Conservation (phyloP, 2,888 invertebrate species). For the Lasioglossum calceatum region DNA sequence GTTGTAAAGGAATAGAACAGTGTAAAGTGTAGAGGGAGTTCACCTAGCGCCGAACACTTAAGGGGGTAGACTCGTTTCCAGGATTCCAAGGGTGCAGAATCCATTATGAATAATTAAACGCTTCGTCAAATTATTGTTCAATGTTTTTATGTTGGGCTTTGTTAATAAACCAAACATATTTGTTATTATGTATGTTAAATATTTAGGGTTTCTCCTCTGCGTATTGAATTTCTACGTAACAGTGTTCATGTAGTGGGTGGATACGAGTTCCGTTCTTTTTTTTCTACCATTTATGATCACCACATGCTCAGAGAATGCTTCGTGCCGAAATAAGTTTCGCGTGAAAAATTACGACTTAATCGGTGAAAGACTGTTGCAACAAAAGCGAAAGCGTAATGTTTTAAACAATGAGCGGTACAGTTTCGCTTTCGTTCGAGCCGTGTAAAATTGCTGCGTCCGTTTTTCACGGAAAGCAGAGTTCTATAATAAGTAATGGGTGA, state of each 20-base stretch:
- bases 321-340: background rate
- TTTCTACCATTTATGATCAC: background rate
- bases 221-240: background rate
- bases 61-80: too few relatives aligned
- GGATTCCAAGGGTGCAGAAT: too few relatives aligned
- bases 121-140: too few relatives aligned
- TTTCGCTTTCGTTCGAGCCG: constrained; percentile 26
- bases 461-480: background rate
- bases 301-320: background rate
- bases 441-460: constrained; percentile 20
- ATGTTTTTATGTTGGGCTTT: too few relatives aligned
- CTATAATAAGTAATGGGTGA: background rate
- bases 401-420: constrained; percentile 17
- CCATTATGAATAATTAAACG: too few relatives aligned
- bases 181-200: background rate
- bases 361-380: constrained; percentile 20
- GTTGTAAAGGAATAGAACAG: background rate
- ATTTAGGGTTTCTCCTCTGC: background rate
- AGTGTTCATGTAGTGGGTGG: background rate
- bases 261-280: background rate
- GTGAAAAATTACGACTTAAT: constrained; percentile 25
- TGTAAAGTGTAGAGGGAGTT: too few relatives aligned
- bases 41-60: too few relatives aligned
- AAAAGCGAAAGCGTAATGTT: constrained; percentile 28
- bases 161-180: too few relatives aligned